Percentiles rank a stretch among this genome's conserved stretches.
These are phyloP conservation scores for Pterophyllum scalare DNA, from an alignment of 2,113 vertebrate species.

Conservation along the genomic window DNA sequence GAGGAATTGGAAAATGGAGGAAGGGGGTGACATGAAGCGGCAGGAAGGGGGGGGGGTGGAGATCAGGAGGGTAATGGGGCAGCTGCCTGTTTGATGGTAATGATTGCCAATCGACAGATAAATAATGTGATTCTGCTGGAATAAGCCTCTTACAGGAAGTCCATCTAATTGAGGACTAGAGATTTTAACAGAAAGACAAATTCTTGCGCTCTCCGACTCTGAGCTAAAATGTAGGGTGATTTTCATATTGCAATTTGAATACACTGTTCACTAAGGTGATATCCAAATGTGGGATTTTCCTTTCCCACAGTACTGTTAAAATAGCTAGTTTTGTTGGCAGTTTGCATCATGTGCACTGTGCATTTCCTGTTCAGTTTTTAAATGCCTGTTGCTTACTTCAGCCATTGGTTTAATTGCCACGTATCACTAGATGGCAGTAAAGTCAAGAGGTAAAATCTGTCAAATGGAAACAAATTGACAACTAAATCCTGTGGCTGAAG, in stretches of 20 bases:
- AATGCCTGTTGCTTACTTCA: constrained; percentile 38
- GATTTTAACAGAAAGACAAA: constrained; percentile 15
- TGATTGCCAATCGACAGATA: constrained; percentile 59
- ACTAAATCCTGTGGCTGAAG: constrained; percentile 9
- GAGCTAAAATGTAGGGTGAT: neutral
- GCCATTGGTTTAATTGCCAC: constrained; percentile 1
- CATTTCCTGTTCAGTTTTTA: neutral
- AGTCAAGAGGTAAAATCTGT: constrained; percentile 47
- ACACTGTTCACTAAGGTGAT: neutral
- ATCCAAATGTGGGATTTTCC: neutral
- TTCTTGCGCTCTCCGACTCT: neutral
- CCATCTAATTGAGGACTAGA: constrained; percentile 3
- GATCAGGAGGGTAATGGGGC: constrained; percentile 56
- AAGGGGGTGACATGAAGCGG: neutral
- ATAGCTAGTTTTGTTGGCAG: neutral
- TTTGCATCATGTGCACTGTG: neutral
- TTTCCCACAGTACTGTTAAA: neutral
- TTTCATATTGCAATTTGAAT: neutral
- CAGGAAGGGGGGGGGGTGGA: constrained; percentile 14
- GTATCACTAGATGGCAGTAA: constrained; percentile 79
- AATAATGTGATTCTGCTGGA: constrained; percentile 68
- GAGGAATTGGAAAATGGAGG: constrained; percentile 29
- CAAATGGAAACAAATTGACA: constrained; percentile 16
- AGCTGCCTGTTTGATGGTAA: constrained; percentile 70
- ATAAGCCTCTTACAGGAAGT: constrained; percentile 32